Conservation (phyloP, 2,113 vertebrate genomes). For the Colaptes auratus region DNA sequence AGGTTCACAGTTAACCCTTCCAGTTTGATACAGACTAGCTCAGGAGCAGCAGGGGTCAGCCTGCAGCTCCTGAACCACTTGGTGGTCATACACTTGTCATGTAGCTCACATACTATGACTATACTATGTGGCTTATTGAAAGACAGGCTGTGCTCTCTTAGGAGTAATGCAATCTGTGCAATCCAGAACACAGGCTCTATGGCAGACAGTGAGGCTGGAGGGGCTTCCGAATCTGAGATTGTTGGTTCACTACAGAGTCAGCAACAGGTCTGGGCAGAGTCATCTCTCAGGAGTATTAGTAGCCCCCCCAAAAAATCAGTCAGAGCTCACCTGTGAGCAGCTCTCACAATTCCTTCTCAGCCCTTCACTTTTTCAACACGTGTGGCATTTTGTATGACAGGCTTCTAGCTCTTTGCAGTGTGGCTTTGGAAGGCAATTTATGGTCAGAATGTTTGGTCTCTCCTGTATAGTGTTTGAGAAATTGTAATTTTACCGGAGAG, state of each 20-base stretch:
- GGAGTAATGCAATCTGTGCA: background rate
- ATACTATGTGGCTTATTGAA: fast-evolving
- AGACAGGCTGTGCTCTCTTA: background rate
- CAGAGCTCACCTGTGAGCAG: background rate
- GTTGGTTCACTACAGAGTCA: fast-evolving
- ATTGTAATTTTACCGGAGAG: background rate
- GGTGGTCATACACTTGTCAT: fast-evolving
- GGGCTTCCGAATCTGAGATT: fast-evolving
- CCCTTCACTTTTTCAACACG: background rate
- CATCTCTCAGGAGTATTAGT: fast-evolving
- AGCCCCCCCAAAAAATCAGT: background rate
- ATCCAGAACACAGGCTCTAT: background rate
- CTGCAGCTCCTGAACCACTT: background rate
- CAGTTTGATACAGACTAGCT: background rate
- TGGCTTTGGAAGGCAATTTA: background rate
- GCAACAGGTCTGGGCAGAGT: background rate
- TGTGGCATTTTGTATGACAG: fast-evolving
- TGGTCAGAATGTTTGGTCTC: background rate
- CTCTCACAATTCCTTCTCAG: background rate
- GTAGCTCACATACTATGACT: fast-evolving
- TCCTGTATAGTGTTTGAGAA: background rate
- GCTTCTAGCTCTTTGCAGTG: fast-evolving
- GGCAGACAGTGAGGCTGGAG: background rate
- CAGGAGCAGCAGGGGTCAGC: fast-evolving
- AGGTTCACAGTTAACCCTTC: background rate